Conservation (phyloP, 2,113 vertebrate genomes). For the Sardina pilchardus region DNA sequence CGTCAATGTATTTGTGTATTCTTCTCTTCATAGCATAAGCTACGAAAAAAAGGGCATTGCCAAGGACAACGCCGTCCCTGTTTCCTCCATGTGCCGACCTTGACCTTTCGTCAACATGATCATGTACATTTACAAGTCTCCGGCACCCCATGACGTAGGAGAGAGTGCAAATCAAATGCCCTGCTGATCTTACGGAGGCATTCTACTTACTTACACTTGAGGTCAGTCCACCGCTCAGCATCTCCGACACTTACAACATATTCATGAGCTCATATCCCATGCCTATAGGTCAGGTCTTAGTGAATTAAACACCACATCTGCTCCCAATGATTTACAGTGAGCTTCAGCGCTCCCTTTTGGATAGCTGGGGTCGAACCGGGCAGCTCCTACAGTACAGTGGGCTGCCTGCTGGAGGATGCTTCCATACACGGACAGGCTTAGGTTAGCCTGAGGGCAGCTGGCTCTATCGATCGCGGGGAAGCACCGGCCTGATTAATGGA, state of each 20-base stretch:
- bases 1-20: neutral
- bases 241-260: neutral
- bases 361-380: neutral
- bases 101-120: conserved; percentile 4
- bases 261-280: neutral
- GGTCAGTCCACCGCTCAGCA: neutral
- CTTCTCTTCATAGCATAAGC: neutral
- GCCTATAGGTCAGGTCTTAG: neutral
- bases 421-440: neutral
- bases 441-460: neutral
- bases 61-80: neutral
- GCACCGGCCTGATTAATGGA: neutral
- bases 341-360: neutral
- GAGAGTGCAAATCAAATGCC: neutral
- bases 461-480: neutral
- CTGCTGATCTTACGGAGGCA: neutral
- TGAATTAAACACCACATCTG: neutral
- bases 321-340: neutral
- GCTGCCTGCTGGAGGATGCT: neutral
- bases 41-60: neutral
- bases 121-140: neutral
- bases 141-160: neutral
- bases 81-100: neutral
- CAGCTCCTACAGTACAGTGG: neutral
- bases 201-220: neutral